A percentile compares a stretch with the other conserved stretches of the same genome.
phyloP scores from a whole-genome alignment of 1,140 invertebrate genomes.

The Drosophila seguyi region DNA sequence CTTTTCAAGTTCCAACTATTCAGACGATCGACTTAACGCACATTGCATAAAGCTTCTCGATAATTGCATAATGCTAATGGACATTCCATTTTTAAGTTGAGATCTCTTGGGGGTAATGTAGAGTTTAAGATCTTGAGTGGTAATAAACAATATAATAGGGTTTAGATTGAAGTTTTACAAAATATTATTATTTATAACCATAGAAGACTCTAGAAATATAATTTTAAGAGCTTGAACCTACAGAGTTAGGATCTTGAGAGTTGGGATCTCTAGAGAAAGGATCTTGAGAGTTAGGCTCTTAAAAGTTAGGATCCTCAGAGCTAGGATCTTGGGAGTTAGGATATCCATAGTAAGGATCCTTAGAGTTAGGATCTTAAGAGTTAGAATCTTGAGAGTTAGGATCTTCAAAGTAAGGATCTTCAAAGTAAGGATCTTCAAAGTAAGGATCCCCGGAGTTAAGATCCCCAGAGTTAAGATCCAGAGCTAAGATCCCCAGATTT shows the following conservation, averaged over 20 bases:
- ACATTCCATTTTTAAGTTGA: not conserved
- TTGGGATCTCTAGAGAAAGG: not conserved
- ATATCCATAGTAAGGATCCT: not conserved
- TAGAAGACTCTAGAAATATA: not conserved
- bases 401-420: not conserved
- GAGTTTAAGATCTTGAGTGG: not conserved
- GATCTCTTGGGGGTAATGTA: not conserved
- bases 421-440: not conserved
- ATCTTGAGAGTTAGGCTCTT: not conserved
- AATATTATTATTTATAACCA: not conserved
- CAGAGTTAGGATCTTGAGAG: not conserved
- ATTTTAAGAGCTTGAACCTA: not conserved
- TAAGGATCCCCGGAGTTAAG: not conserved
- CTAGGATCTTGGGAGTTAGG: not conserved
- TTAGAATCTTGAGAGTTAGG: not conserved
- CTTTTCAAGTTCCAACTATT: constrained; percentile 41
- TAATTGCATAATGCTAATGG: constrained; percentile 35
- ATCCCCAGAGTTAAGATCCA: not conserved
- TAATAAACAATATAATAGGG: not conserved
- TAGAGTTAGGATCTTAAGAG: not conserved
- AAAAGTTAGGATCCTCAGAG: not conserved
- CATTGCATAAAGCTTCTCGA: constrained; percentile 39
- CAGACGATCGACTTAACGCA: constrained; percentile 21
- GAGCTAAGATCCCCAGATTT: not conserved
- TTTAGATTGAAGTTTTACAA: not conserved